Conservation (phyloP, 2,797 vertebrate genomes). For the Harpagifer antarcticus region DNA sequence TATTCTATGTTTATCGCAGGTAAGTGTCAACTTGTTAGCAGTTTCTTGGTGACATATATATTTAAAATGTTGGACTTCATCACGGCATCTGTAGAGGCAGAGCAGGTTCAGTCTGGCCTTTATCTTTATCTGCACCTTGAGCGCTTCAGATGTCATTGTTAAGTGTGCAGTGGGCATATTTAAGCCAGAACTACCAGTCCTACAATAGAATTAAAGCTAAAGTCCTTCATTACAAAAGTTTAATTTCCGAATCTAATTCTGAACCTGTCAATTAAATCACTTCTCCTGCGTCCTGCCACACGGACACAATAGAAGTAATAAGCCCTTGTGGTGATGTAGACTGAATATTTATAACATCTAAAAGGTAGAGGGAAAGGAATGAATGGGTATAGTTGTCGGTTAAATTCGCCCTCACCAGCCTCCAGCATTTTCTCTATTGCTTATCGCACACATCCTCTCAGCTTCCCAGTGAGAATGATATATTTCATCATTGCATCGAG, state of each 20-base stretch:
- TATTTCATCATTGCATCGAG: slow-evolving; percentile 53
- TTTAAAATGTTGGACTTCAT: neutral
- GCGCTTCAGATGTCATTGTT: neutral
- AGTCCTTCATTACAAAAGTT: neutral
- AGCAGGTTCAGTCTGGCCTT: neutral
- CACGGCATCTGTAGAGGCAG: neutral
- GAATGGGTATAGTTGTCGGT: slow-evolving; percentile 38
- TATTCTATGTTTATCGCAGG: neutral
- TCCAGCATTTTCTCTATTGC: slow-evolving; percentile 21
- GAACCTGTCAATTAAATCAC: slow-evolving; percentile 21
- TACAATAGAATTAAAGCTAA: neutral
- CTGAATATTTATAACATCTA: slow-evolving; percentile 42
- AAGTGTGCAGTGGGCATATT: neutral
- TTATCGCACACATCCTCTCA: slow-evolving; percentile 36
- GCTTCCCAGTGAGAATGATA: slow-evolving; percentile 59
- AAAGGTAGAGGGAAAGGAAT: slow-evolving; percentile 30
- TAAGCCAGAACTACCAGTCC: neutral
- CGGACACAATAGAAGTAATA: neutral
- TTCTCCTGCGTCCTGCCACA: slow-evolving; percentile 2
- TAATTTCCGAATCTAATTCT: neutral
- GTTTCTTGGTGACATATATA: neutral
- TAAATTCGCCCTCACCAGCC: slow-evolving; percentile 30
- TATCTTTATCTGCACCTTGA: neutral
- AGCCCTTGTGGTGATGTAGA: slow-evolving; percentile 4
- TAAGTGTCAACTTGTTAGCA: neutral